phyloP scores from a whole-genome alignment of 1,140 invertebrate species.

The Reticulitermes speratus region DNA sequence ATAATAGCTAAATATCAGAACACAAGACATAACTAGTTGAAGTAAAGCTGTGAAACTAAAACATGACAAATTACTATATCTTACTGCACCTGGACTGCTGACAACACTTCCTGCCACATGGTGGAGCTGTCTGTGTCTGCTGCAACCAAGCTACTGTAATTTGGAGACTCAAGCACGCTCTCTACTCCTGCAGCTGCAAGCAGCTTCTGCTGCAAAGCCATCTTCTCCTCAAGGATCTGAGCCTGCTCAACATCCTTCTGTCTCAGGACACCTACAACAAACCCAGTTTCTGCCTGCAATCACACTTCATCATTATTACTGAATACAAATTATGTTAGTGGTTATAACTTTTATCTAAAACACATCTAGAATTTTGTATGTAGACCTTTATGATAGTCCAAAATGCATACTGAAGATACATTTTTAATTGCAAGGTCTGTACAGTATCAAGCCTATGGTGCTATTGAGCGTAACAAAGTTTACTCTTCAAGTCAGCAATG shows the following conservation, averaged over 20 bases:
- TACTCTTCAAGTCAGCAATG: no score
- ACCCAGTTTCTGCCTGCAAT: neutral
- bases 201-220: conserved; percentile 76
- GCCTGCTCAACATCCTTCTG: conserved; percentile 87
- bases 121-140: conserved; percentile 62
- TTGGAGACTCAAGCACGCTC: conserved; percentile 51
- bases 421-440: no score
- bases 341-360: neutral
- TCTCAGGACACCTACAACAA: conserved; percentile 63
- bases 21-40: no score
- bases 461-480: no score
- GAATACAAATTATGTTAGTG: neutral
- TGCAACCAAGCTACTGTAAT: conserved; percentile 58
- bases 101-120: conserved; percentile 68
- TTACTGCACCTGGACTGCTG: conserved; percentile 60
- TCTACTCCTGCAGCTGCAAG: conserved; percentile 62
- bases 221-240: conserved; percentile 82
- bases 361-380: neutral
- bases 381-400: no score
- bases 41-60: no score
- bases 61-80: no score
- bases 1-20: no score
- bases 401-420: no score
- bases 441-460: no score
- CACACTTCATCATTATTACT: neutral